Evolutionary conservation across 2,797 vertebrate species (phyloP).

Genomic region (Morelia viridis): DNA sequence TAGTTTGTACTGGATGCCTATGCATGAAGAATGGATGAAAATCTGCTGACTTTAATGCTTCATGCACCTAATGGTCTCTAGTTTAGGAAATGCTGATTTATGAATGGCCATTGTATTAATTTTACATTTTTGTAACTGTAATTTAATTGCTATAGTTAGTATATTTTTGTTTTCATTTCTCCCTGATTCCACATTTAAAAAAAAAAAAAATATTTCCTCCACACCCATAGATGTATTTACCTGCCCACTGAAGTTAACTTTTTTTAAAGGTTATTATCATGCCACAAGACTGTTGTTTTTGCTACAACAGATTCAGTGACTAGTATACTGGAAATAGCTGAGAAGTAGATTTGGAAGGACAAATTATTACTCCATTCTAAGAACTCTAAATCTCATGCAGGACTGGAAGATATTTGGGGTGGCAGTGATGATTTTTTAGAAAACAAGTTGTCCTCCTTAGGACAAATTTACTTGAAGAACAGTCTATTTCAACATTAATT

Average conservation of each 20-base stretch:
- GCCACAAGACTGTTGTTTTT: not conserved
- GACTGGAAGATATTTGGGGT: not conserved
- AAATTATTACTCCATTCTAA: not conserved
- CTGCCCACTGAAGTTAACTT: not conserved
- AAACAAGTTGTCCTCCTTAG: not conserved
- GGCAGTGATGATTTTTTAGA: not conserved
- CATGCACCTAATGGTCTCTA: not conserved
- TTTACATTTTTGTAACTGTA: not conserved
- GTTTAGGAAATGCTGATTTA: not conserved
- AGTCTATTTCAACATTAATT: not conserved
- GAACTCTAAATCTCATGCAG: not conserved
- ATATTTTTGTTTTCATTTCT: not conserved
- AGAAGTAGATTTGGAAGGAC: not conserved
- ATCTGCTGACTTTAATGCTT: not conserved
- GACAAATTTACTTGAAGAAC: not conserved
- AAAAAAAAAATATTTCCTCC: not conserved
- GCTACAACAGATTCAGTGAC: not conserved
- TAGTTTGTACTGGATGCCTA: not conserved
- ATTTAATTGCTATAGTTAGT: not conserved
- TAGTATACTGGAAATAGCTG: not conserved
- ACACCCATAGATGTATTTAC: not conserved
- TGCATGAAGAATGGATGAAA: not conserved
- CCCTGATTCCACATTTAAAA: not conserved
- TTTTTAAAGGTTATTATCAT: not conserved
- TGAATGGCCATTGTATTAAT: not conserved